A percentile compares a stretch with the other conserved stretches of the same genome.
Conservation (phyloP, 2,113 vertebrate genomes). For the Canis aureus region DNA sequence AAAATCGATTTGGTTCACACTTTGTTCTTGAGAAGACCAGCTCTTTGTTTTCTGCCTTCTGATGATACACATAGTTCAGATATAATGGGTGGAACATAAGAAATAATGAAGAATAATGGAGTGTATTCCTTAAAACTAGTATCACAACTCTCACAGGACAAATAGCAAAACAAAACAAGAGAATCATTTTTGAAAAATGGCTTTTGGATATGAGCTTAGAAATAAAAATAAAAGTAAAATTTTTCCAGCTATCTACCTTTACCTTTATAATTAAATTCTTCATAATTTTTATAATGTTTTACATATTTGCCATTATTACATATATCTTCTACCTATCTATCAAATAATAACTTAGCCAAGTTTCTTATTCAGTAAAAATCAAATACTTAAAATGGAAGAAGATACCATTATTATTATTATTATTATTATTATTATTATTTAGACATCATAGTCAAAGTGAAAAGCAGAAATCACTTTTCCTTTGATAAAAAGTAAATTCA, state of each 20-base stretch:
- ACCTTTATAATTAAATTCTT: background rate
- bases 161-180: background rate
- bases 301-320: background rate
- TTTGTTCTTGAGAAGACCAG: conserved; percentile 49
- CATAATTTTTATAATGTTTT: background rate
- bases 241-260: background rate
- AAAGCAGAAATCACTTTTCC: background rate
- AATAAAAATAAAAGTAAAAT: conserved; percentile 34
- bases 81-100: background rate
- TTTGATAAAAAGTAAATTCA: background rate
- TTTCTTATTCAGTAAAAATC: background rate
- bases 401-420: background rate
- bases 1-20: background rate
- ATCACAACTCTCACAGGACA: background rate
- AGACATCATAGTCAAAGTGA: background rate
- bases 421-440: background rate
- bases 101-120: conserved; percentile 60
- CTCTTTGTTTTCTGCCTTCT: conserved; percentile 41
- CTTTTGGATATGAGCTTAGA: background rate
- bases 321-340: background rate
- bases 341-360: background rate
- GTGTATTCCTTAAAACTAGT: background rate
- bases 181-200: background rate
- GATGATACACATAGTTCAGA: conserved; percentile 23
- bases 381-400: background rate